phyloP scores from a whole-genome alignment of 2,113 vertebrate genomes.

The Boleophthalmus pectinirostris region DNA sequence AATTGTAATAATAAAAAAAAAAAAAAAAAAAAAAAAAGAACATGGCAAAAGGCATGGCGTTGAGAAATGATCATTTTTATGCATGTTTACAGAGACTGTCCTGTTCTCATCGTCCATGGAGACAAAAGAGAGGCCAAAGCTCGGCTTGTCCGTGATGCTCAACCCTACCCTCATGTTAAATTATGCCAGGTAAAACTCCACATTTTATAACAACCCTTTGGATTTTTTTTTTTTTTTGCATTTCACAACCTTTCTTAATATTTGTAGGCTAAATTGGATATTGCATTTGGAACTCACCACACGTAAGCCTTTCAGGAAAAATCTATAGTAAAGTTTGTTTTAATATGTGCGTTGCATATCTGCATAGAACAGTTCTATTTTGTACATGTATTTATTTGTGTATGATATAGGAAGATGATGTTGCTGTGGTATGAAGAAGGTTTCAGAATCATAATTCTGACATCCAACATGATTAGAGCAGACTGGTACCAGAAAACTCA shows the following conservation, averaged over 20 bases:
- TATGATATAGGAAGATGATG: slow-evolving; percentile 96
- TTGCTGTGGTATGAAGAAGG: slow-evolving; percentile 93
- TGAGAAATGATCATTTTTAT: background rate
- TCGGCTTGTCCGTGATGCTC: slow-evolving; percentile 82
- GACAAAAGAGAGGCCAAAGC: slow-evolving; percentile 95
- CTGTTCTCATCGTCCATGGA: slow-evolving; percentile 90
- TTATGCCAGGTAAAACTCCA: slow-evolving; percentile 87
- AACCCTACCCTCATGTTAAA: slow-evolving; percentile 84
- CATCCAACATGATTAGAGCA: slow-evolving; percentile 91
- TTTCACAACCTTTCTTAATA: slow-evolving; percentile 1
- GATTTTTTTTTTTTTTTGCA: background rate
- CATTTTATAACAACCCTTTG: background rate
- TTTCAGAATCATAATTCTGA: slow-evolving; percentile 92
- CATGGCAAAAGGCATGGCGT: background rate
- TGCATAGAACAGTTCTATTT: background rate
- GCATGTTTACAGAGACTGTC: slow-evolving; percentile 78
- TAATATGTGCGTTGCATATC: background rate
- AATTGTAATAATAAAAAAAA: slow-evolving; percentile 19
- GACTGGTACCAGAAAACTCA: slow-evolving; percentile 99
- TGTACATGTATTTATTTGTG: slow-evolving; percentile 6
- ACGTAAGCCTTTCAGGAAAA: slow-evolving; percentile 82
- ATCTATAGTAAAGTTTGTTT: background rate
- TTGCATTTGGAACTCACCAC: slow-evolving; percentile 97
- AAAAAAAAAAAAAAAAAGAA: background rate
- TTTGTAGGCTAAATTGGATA: slow-evolving; percentile 93